These are phyloP conservation scores for Mythimna pallens DNA, from an alignment of 2,888 invertebrate genomes.

Conservation along the genomic window DNA sequence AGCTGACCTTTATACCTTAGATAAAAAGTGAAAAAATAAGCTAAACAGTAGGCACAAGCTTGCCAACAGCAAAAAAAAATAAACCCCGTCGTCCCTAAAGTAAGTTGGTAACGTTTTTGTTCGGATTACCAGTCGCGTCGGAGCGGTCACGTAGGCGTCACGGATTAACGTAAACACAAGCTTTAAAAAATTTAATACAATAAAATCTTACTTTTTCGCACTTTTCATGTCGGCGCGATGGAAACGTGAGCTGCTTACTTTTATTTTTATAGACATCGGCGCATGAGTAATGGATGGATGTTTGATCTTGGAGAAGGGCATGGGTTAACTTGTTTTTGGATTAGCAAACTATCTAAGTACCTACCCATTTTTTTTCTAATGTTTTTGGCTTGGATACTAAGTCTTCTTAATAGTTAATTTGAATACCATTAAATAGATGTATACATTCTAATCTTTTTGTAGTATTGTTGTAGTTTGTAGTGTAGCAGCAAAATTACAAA, in stretches of 20 bases:
- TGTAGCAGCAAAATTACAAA: too few species aligned
- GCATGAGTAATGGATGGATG: constrained; percentile 25
- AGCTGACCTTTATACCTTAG: constrained; percentile 8
- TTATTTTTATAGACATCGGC: constrained; percentile 26
- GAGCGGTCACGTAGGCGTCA: constrained; percentile 53
- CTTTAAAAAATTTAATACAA: constrained; percentile 58
- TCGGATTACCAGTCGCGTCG: constrained; percentile 38
- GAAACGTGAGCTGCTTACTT: constrained; percentile 36
- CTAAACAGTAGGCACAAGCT: constrained; percentile 22
- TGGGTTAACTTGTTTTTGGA: not conserved
- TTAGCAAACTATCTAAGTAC: not conserved
- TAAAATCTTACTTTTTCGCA: constrained; percentile 49
- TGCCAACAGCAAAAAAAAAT: constrained; percentile 27
- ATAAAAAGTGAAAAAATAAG: constrained; percentile 27
- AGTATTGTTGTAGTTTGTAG: too few species aligned
- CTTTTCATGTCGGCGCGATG: constrained; percentile 36
- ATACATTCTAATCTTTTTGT: too few species aligned
- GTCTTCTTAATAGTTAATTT: too few species aligned
- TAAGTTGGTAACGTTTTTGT: constrained; percentile 46
- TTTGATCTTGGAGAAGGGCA: constrained; percentile 16
- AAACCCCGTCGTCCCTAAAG: constrained; percentile 23
- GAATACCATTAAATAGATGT: too few species aligned
- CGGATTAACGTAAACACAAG: constrained; percentile 50
- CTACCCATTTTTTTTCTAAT: too few species aligned
- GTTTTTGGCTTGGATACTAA: too few species aligned